Conservation (phyloP, 2,888 invertebrate genomes). For the Ophion costatus region DNA sequence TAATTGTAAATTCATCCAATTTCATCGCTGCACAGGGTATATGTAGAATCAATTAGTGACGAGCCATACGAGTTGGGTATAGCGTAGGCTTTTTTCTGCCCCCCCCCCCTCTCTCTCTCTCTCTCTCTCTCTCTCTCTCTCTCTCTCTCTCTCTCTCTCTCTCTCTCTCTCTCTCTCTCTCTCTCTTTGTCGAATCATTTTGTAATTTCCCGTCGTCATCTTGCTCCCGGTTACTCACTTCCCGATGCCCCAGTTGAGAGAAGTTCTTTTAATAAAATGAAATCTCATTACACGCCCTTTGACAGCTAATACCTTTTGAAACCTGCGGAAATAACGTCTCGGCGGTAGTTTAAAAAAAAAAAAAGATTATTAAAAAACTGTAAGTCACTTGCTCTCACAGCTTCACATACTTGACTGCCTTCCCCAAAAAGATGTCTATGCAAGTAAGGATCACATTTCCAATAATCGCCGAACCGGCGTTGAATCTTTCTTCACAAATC, state of each 20-base stretch:
- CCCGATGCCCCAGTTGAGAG: conserved; percentile 5
- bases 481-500: no score
- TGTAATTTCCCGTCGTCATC: neutral
- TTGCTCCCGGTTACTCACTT: neutral
- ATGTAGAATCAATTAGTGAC: neutral
- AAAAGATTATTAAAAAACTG: neutral
- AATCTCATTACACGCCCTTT: conserved; percentile 23
- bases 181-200: neutral
- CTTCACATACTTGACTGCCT: neutral
- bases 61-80: neutral
- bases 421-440: neutral
- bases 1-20: conserved; percentile 22
- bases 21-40: neutral
- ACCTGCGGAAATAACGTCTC: neutral
- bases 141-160: neutral
- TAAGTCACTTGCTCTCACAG: neutral
- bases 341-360: neutral
- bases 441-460: neutral
- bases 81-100: neutral
- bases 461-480: neutral
- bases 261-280: conserved; percentile 11
- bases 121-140: neutral
- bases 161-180: neutral
- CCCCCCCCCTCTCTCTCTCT: neutral
- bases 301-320: conserved; percentile 4